Conservation (phyloP, 2,113 vertebrate genomes). For the Apteryx owenii region DNA sequence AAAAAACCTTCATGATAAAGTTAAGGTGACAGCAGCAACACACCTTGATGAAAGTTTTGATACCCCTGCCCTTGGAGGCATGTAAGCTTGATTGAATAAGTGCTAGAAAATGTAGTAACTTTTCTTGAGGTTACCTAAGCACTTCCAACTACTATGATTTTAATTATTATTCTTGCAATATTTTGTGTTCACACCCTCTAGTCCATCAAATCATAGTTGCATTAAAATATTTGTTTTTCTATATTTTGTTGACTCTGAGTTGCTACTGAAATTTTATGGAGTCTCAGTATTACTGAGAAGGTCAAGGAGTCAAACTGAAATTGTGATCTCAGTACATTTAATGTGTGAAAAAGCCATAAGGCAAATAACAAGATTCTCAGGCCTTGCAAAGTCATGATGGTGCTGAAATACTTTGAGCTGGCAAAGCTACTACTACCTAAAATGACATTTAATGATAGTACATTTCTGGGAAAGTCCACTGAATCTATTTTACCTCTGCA, state of each 20-base stretch:
- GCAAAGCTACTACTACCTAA: slow-evolving; percentile 24
- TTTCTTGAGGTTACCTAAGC: not conserved
- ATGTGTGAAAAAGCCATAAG: slow-evolving; percentile 68
- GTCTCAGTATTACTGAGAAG: not conserved
- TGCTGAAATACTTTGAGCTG: slow-evolving; percentile 44
- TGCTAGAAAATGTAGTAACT: not conserved
- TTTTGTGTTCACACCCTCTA: not conserved
- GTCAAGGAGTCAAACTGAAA: slow-evolving; percentile 42
- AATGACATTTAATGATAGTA: slow-evolving; percentile 60
- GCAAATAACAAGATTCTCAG: slow-evolving; percentile 51
- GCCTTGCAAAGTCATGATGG: slow-evolving; percentile 55
- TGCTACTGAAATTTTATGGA: not conserved
- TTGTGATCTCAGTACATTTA: slow-evolving; percentile 36
- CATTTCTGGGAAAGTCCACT: slow-evolving; percentile 38
- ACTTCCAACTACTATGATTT: not conserved
- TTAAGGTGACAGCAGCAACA: not conserved
- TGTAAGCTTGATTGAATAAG: not conserved
- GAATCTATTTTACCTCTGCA: slow-evolving; percentile 45
- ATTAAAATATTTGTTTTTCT: slow-evolving; percentile 1
- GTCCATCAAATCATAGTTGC: not conserved
- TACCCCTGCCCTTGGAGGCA: slow-evolving; percentile 13
- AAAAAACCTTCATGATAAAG: not conserved
- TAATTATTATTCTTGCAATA: slow-evolving; percentile 33
- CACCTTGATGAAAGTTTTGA: not conserved
- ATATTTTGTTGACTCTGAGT: not conserved